Conservation (phyloP, 2,113 vertebrate genomes). For the Proterorhinus semilunaris region DNA sequence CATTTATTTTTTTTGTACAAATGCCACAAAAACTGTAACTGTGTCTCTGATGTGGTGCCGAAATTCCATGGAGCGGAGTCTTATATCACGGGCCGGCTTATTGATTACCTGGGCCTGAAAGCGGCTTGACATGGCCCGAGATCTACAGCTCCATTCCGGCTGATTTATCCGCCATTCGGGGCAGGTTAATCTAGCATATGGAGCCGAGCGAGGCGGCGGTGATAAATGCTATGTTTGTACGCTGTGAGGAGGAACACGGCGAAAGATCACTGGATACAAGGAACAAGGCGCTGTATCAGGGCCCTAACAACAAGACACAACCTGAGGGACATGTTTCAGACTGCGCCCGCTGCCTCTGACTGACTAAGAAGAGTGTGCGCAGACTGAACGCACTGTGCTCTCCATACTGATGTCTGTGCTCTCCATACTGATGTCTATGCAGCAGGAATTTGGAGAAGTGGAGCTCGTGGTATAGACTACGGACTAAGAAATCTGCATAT, state of each 20-base stretch:
- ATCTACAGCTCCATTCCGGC: constrained; percentile 32
- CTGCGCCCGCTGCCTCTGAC: constrained; percentile 33
- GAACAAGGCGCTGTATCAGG: constrained; percentile 45
- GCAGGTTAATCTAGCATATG: constrained; percentile 48
- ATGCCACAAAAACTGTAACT: constrained; percentile 3
- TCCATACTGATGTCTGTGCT: not conserved
- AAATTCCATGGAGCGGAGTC: constrained; percentile 9
- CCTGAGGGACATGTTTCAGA: constrained; percentile 48
- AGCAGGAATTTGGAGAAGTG: not conserved
- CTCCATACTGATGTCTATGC: not conserved
- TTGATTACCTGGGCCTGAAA: constrained; percentile 36
- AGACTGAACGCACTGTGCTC: not conserved
- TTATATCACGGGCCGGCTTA: constrained; percentile 20
- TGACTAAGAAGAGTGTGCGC: constrained; percentile 12
- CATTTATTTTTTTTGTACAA: not conserved
- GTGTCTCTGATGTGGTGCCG: constrained; percentile 9
- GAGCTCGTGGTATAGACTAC: not conserved
- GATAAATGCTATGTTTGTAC: constrained; percentile 55
- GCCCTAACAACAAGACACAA: constrained; percentile 56
- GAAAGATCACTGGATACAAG: constrained; percentile 61
- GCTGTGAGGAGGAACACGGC: constrained; percentile 43
- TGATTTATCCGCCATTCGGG: constrained; percentile 42
- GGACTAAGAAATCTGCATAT: not conserved
- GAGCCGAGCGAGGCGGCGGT: constrained; percentile 39
- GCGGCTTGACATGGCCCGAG: constrained; percentile 28